Percentiles rank a stretch among this genome's conserved stretches.
These are phyloP conservation scores for Agrotis ipsilon DNA, from an alignment of 2,888 invertebrate genomes.

Conservation along the genomic window DNA sequence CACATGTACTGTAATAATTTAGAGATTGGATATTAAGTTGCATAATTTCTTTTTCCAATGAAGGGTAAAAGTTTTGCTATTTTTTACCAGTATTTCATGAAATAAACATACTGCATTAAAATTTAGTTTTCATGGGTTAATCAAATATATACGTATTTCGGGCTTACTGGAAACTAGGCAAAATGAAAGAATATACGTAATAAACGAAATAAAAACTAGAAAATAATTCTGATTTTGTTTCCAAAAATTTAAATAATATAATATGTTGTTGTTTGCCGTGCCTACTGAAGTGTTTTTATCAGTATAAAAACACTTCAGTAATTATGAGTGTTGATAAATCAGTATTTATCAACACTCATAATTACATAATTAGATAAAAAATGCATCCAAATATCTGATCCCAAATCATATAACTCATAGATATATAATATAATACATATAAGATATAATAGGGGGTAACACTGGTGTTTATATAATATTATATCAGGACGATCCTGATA, in stretches of 20 bases:
- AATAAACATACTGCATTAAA: no score
- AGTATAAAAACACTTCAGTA: no score
- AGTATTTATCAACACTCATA: no score
- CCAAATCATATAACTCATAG: constrained; percentile 47
- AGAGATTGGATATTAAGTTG: constrained; percentile 1
- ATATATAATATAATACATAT: no score
- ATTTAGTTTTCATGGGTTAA: no score
- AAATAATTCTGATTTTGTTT: not conserved
- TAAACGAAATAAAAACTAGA: not conserved
- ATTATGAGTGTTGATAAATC: no score
- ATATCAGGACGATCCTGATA: constrained; percentile 7
- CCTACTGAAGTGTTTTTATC: no score
- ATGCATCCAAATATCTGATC: constrained; percentile 3
- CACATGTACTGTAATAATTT: constrained; percentile 57
- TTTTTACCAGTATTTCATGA: no score
- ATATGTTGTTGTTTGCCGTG: no score
- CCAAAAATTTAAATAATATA: no score
- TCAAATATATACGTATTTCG: not conserved
- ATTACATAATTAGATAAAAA: no score
- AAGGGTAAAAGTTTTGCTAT: not conserved
- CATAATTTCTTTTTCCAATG: not conserved
- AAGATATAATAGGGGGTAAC: constrained; percentile 52
- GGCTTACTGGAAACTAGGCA: not conserved
- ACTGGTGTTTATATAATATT: constrained; percentile 38
- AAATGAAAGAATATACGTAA: not conserved